Conservation (phyloP, 2,888 invertebrate species). For the Esperia sulphurella region DNA sequence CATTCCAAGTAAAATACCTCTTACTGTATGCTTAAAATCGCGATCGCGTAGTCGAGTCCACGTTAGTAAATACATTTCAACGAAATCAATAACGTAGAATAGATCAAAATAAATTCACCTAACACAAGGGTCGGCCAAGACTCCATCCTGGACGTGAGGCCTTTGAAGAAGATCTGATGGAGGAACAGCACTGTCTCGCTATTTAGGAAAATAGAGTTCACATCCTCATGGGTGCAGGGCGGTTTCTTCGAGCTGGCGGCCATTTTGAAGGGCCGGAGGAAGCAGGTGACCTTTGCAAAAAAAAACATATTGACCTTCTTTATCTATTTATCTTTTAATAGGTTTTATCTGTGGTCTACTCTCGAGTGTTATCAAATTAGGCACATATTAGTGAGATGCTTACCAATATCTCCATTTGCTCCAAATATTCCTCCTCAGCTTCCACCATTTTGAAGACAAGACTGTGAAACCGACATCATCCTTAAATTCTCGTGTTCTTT, state of each 20-base stretch:
- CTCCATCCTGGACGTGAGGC: conserved; percentile 93
- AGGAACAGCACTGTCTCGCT: conserved; percentile 95
- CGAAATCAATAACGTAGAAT: conserved; percentile 6
- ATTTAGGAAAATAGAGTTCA: conserved; percentile 95
- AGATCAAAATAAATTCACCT: conserved; percentile 75
- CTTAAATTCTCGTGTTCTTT: not conserved
- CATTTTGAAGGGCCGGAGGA: conserved; percentile 94
- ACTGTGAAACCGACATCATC: conserved; percentile 56
- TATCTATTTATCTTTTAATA: not conserved
- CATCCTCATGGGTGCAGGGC: conserved; percentile 94
- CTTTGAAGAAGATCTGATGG: conserved; percentile 96
- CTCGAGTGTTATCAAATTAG: no score
- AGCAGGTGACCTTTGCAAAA: conserved; percentile 83
- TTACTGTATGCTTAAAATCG: no score
- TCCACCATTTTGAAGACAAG: conserved; percentile 95
- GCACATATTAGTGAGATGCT: conserved; percentile 10
- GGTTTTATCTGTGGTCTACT: not conserved
- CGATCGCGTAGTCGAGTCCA: no score
- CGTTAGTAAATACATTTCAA: not conserved
- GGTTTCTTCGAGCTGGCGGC: conserved; percentile 96
- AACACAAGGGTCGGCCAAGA: conserved; percentile 96
- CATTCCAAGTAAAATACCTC: no score
- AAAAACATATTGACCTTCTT: not conserved
- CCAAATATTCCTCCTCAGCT: conserved; percentile 94
- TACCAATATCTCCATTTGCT: conserved; percentile 88